Conservation (phyloP, 1,140 invertebrate genomes). For the Drosophila navojoa region DNA sequence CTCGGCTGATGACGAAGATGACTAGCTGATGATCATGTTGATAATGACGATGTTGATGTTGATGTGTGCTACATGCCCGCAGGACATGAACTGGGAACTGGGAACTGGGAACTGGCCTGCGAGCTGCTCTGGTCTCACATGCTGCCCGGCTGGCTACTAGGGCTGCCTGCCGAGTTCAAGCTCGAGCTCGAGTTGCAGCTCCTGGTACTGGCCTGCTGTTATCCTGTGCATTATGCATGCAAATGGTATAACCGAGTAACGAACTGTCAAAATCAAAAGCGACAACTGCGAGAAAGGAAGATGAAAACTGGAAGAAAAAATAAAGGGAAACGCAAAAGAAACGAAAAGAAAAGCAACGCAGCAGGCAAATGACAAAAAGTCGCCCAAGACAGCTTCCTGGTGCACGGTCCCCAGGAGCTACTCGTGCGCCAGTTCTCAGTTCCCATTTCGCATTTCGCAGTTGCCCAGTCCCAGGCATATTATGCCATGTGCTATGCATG, state of each 20-base stretch:
- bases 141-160: constrained; percentile 14
- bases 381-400: constrained; percentile 29
- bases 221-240: constrained; percentile 69
- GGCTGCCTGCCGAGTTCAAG: constrained; percentile 1
- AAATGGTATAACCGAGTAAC: constrained; percentile 77
- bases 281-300: constrained; percentile 45
- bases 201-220: constrained; percentile 11
- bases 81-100: constrained; percentile 9
- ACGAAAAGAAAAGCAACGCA: not conserved
- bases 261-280: constrained; percentile 80
- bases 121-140: constrained; percentile 1
- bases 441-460: not conserved
- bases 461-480: constrained; percentile 35
- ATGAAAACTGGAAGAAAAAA: constrained; percentile 36
- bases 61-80: constrained; percentile 29
- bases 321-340: too few species aligned
- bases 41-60: constrained; percentile 34
- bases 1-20: constrained; percentile 15
- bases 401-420: constrained; percentile 1
- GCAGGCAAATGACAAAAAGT: constrained; percentile 49
- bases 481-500: constrained; percentile 58
- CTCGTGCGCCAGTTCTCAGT: not conserved
- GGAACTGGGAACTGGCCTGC: too few species aligned
- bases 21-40: constrained; percentile 19
- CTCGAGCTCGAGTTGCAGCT: not conserved